phyloP scores from a whole-genome alignment of 2,888 invertebrate species.

The Pristionchus mayeri region DNA sequence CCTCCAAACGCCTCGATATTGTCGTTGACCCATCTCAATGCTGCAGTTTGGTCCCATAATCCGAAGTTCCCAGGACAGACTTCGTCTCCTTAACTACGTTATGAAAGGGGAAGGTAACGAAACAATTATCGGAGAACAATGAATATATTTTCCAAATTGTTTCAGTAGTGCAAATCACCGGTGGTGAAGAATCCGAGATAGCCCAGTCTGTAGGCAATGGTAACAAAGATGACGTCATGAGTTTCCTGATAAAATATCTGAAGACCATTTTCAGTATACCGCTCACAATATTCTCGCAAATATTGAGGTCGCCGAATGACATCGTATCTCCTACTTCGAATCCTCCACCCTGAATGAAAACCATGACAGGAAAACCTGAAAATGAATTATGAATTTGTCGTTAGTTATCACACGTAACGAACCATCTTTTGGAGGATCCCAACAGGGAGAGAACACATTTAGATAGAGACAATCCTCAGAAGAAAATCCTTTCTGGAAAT shows the following conservation, averaged over 20 bases:
- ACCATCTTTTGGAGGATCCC: constrained; percentile 13
- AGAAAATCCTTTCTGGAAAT: background rate
- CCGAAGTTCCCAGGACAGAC: no score
- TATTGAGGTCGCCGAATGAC: constrained; percentile 65
- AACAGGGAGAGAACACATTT: constrained; percentile 15
- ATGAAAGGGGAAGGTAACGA: no score
- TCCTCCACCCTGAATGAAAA: constrained; percentile 66
- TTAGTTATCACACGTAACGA: background rate
- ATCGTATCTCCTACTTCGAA: constrained; percentile 61
- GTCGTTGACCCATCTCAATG: constrained; percentile 67
- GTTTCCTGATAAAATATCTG: background rate
- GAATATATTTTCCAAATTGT: no score
- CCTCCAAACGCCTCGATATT: constrained; percentile 67
- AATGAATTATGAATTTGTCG: background rate
- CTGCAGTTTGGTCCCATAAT: constrained; percentile 70
- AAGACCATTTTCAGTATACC: background rate
- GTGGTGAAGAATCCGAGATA: constrained; percentile 73
- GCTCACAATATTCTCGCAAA: constrained; percentile 48
- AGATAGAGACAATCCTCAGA: constrained; percentile 11
- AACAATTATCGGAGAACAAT: no score
- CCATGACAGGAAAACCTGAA: constrained; percentile 60
- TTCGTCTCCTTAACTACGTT: constrained; percentile 55
- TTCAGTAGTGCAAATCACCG: no score
- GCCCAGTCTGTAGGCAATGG: constrained; percentile 66
- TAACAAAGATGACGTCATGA: constrained; percentile 65